Evolutionary conservation across 2,888 invertebrate genomes (phyloP).

Genomic region (Zeuzera pyrina): DNA sequence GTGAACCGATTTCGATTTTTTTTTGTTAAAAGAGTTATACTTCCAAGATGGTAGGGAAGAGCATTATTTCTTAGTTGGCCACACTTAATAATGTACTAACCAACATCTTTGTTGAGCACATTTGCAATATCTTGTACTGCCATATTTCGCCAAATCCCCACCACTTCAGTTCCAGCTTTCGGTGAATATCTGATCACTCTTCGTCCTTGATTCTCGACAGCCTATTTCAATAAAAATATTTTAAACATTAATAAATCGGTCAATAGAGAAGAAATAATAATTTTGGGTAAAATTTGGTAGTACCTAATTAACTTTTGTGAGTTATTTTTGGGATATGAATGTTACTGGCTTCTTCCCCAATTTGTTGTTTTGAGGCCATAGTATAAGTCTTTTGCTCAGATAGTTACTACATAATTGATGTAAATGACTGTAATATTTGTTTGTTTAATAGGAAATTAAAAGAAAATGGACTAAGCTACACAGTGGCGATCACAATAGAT

Average conservation of each 20-base stretch:
- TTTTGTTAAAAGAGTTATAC: too few species aligned
- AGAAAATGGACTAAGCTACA: too few species aligned
- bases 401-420: too few species aligned
- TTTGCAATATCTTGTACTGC: conserved; percentile 82
- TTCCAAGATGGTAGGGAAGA: too few species aligned
- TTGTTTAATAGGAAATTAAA: too few species aligned
- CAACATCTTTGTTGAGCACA: conserved; percentile 75
- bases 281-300: neutral
- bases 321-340: neutral
- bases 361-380: neutral
- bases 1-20: too few species aligned
- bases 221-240: conserved; percentile 25
- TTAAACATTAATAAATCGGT: neutral
- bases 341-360: neutral
- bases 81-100: too few species aligned
- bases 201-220: conserved; percentile 30
- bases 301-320: neutral
- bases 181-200: conserved; percentile 75
- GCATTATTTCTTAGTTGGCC: too few species aligned
- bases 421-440: too few species aligned
- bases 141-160: conserved; percentile 87
- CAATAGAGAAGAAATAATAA: too few species aligned
- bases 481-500: too few species aligned
- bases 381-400: neutral
- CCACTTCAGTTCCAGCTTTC: conserved; percentile 67